These are phyloP conservation scores for Athene cunicularia DNA, from an alignment of 2,113 vertebrate genomes.

Conservation along the genomic window DNA sequence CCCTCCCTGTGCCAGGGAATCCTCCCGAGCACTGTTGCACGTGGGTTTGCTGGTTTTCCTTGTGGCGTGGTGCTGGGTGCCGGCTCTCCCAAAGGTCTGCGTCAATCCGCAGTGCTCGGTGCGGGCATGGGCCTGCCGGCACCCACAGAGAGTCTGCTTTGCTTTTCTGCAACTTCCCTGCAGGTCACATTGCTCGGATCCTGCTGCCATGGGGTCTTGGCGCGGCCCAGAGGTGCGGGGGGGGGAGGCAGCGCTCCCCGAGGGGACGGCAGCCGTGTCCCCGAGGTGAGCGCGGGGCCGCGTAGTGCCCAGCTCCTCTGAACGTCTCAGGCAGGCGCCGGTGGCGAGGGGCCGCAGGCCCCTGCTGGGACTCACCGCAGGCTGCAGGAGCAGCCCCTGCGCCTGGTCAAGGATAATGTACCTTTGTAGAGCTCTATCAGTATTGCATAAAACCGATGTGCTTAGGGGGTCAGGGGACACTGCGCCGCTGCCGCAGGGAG, in stretches of 20 bases:
- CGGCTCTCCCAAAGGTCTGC: background rate
- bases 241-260: background rate
- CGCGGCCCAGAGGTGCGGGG: rapidly evolving
- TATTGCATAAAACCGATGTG: background rate
- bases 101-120: rapidly evolving
- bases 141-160: background rate
- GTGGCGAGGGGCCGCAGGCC: background rate
- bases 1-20: background rate
- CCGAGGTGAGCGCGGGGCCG: background rate
- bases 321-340: rapidly evolving
- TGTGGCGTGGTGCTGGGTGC: background rate
- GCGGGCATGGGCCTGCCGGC: background rate
- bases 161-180: background rate
- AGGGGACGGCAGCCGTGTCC: background rate
- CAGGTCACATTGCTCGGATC: background rate
- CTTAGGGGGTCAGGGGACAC: background rate
- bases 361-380: too few relatives aligned
- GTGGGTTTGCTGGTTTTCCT: too few relatives aligned
- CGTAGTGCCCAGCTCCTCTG: background rate
- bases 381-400: rapidly evolving
- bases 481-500: background rate
- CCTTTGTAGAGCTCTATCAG: background rate
- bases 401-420: background rate
- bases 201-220: background rate
- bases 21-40: rapidly evolving